Evolutionary conservation across 2,888 invertebrate genomes (phyloP), one percentile per base, ranked within the genome.

Genomic region (Cecidostiba fungosa): DNA sequence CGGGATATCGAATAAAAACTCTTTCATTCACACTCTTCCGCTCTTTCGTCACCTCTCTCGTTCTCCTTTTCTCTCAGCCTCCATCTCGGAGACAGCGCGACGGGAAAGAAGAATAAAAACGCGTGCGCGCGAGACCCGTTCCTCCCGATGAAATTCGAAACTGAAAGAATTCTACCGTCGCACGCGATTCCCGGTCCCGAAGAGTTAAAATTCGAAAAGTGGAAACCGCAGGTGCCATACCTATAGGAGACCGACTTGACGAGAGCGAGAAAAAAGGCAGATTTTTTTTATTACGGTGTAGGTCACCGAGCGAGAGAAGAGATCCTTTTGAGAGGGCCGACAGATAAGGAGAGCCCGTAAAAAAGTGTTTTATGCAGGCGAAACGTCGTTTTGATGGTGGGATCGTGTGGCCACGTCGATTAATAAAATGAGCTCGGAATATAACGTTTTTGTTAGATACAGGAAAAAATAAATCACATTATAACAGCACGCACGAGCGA

Each of bases 81-180:
- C 66, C 26, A 43, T 29, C 19, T 50, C 32, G 26, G 47, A 47
- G 72, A 76, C 70, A 73, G 78, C 32, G 16, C n/a, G 29, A 12
- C 66, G 32, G 32, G 32, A 26, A 16, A 76, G 12, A 29, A 76
- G 26, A 43, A n/a, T n/a, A 59, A 26, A 69, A 32, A 50, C 32
- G 50, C 50, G 43, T 23, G 78, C 39, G 66, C 19, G 73, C 19
- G 43, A 47, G 76, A 29, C 54, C 19, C 66, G 78, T 73, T 77
- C 72, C 80, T 73, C 79, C 32, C 73, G 73, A 80, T 87, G 87
- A 87, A 87, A 87, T 83, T 54, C 77, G 87, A 87, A 78, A 85
- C 87, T 85, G 73, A 87, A 87, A 85, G 87, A 87, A 85, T 87
- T 77, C 77, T 85, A 59, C 85, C 85, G 79, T 84, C 83, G 83